Percentiles rank a stretch among this genome's conserved stretches.
Conservation (phyloP, 2,113 vertebrate genomes). For the Leptodactylus fuscus region DNA sequence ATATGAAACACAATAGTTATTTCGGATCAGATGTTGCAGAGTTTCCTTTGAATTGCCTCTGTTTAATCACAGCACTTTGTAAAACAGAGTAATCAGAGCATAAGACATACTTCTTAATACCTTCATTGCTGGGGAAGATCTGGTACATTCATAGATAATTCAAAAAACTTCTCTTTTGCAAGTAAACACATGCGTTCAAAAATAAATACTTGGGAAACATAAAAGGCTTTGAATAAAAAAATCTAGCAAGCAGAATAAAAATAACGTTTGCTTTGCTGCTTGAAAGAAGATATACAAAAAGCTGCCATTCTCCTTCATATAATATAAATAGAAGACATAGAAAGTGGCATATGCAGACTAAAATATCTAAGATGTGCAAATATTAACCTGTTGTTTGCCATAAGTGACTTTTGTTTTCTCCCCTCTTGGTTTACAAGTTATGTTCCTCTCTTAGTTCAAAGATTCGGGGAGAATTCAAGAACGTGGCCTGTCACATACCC, state of each 20-base stretch:
- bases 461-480: neutral
- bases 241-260: slow-evolving; percentile 50
- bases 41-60: slow-evolving; percentile 39
- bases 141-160: slow-evolving; percentile 39
- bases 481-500: no score
- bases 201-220: slow-evolving; percentile 56
- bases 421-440: neutral
- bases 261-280: slow-evolving; percentile 57
- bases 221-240: slow-evolving; percentile 46
- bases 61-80: slow-evolving; percentile 49
- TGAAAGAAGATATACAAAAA: slow-evolving; percentile 54
- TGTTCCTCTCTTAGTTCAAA: neutral
- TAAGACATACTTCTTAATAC: slow-evolving; percentile 41
- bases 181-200: slow-evolving; percentile 53
- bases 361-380: slow-evolving; percentile 27
- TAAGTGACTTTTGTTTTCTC: neutral
- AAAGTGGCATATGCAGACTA: slow-evolving; percentile 23
- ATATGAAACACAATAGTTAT: slow-evolving; percentile 41
- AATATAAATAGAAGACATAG: slow-evolving; percentile 57
- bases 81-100: slow-evolving; percentile 41
- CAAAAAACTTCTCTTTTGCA: slow-evolving; percentile 42
- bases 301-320: slow-evolving; percentile 44
- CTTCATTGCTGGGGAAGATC: slow-evolving; percentile 42
- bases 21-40: slow-evolving; percentile 6
- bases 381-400: slow-evolving; percentile 47